Evolutionary conservation across 2,113 vertebrate species (phyloP), one percentile per base, ranked within the genome.

Genomic region (Rhizomys pruinosus): DNA sequence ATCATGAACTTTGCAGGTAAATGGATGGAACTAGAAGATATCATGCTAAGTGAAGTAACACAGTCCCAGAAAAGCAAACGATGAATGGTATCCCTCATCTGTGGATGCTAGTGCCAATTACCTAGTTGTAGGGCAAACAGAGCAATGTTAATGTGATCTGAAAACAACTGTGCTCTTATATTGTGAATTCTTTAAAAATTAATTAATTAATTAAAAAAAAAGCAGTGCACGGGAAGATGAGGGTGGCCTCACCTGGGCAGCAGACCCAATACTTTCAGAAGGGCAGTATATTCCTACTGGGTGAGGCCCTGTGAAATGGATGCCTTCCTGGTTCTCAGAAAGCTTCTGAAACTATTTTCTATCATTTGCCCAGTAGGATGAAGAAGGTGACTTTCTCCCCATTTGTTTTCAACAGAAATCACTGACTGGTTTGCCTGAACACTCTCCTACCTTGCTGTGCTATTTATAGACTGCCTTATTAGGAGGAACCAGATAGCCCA

Each of bases 361-460:
- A 76, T 61, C 29, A 85, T 61, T 79, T 47, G 23, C 81, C 61
- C 69, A 86, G 64, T 64, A 59, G 42, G 71, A 52, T 34, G 2
- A 7, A 91, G 37, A 89, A 7, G 10, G 10, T 8, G 42, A 77
- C 9, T 79, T 90, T 59, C 7, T 22, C 12, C 10, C 11, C n/a
- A 55, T 76, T 82, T 64, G 32, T 90, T 91, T 92, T 78, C 52
- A 74, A 52, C 17, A 88, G 74, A 79, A 86, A 94, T 91, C 66
- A 55, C 22, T 47, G 66, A 42, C 39, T 29, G 17, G 64, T 89
- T 86, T 91, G 42, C 52, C 44, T 82, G 68, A 39, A 52, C 22
- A 34, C 9, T 88, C 23, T 37, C 23, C 9, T 88, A 89, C 73
- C 59, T 57, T 84, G 82, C 15, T 34, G 39, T 27, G 16, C 23